Evolutionary conservation across 2,797 vertebrate species (phyloP).

Genomic region (Gadopsis bispinosus): DNA sequence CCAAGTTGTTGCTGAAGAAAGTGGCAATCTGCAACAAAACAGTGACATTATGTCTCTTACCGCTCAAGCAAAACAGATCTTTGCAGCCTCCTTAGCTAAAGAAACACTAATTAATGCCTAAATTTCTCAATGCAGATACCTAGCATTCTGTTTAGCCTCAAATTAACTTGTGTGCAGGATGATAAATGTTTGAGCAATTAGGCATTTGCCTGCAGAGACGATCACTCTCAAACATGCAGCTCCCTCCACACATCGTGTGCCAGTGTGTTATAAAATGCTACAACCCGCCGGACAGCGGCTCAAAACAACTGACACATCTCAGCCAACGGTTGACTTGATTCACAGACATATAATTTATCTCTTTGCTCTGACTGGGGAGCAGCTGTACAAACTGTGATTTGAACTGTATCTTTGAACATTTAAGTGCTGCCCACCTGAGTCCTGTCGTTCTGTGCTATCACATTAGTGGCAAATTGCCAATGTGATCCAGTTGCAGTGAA

Average conservation of each 20-base stretch:
- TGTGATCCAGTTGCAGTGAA: constrained; percentile 44
- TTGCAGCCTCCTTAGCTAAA: constrained; percentile 19
- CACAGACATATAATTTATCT: constrained; percentile 59
- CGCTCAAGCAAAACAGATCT: constrained; percentile 1
- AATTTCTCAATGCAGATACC: constrained; percentile 18
- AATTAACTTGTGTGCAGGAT: constrained; percentile 40
- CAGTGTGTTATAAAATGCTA: constrained; percentile 35
- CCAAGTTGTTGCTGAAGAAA: constrained; percentile 96
- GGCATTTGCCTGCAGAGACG: constrained; percentile 42
- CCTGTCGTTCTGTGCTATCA: constrained; percentile 41
- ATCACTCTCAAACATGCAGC: constrained; percentile 38
- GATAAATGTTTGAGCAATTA: constrained; percentile 52
- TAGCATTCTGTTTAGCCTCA: constrained; percentile 25
- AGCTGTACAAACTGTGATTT: constrained; percentile 72
- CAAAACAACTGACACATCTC: constrained; percentile 32
- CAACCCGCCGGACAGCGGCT: constrained; percentile 47
- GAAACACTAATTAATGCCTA: constrained; percentile 1
- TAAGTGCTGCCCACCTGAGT: constrained; percentile 73
- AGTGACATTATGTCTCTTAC: neutral
- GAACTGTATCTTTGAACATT: constrained; percentile 62
- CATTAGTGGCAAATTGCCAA: constrained; percentile 54
- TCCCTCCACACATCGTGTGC: constrained; percentile 26
- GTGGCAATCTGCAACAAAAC: constrained; percentile 89
- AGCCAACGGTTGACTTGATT: constrained; percentile 47
- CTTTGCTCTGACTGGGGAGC: constrained; percentile 53